These are phyloP conservation scores for Indicator maculatus DNA, from an alignment of 2,113 vertebrate genomes.

Conservation along the genomic window DNA sequence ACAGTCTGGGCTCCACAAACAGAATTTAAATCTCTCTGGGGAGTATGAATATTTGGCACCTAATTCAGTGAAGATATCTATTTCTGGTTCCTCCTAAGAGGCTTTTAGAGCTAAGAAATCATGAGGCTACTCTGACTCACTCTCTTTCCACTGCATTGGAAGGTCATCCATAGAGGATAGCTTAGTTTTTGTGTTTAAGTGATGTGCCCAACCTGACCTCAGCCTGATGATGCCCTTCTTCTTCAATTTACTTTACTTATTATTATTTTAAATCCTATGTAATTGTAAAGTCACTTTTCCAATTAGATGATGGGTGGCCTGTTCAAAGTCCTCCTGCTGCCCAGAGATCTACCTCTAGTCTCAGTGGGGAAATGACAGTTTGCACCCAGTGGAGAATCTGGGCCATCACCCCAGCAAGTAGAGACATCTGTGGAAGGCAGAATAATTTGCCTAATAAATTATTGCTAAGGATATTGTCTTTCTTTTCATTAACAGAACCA, in stretches of 20 bases:
- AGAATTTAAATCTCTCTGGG: conserved; percentile 22
- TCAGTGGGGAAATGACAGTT: neutral
- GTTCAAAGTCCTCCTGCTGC: neutral
- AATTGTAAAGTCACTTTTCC: neutral
- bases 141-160: neutral
- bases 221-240: neutral
- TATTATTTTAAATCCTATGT: neutral
- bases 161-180: neutral
- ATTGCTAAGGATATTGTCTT: neutral
- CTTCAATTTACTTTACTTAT: neutral
- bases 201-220: neutral
- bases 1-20: neutral
- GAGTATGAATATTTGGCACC: neutral
- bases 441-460: neutral
- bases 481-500: neutral
- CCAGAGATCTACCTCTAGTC: neutral
- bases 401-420: neutral
- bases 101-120: neutral
- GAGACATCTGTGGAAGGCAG: neutral
- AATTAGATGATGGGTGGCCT: neutral
- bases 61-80: neutral
- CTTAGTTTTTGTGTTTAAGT: neutral
- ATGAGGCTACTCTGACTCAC: neutral
- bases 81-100: neutral
- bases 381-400: neutral